phyloP scores from a whole-genome alignment of 2,888 invertebrate genomes.

The Saturnia japonica region DNA sequence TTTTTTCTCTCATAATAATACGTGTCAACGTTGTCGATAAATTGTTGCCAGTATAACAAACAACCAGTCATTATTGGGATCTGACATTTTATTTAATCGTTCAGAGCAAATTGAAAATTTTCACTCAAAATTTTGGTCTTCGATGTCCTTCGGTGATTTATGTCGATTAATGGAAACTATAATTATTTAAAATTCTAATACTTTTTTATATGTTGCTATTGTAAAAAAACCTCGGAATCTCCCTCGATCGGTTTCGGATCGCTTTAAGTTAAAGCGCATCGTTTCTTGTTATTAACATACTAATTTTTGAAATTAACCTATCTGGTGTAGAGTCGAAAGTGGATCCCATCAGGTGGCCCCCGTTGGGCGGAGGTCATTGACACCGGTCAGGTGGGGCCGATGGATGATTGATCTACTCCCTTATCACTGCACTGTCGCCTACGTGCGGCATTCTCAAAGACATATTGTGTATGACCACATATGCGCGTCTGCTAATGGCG shows the following conservation, averaged over 20 bases:
- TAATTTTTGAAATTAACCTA: constrained; percentile 53
- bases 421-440: constrained; percentile 77
- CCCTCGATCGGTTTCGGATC: constrained; percentile 33
- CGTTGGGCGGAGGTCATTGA: constrained; percentile 65
- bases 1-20: constrained; percentile 59
- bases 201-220: constrained; percentile 42
- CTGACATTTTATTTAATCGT: constrained; percentile 76
- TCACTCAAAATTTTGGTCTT: constrained; percentile 62
- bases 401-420: constrained; percentile 78
- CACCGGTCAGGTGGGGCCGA: constrained; percentile 75
- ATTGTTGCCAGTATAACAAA: constrained; percentile 73
- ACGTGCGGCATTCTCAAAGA: constrained; percentile 77
- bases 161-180: constrained; percentile 48
- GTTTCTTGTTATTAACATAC: constrained; percentile 44
- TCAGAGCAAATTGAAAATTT: constrained; percentile 73
- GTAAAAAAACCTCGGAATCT: constrained; percentile 37
- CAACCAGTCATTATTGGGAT: constrained; percentile 73
- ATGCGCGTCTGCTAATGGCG: constrained; percentile 63
- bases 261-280: constrained; percentile 35
- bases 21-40: constrained; percentile 78
- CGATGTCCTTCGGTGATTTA: constrained; percentile 71
- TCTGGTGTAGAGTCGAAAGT: constrained; percentile 59
- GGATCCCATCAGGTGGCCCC: constrained; percentile 69
- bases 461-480: constrained; percentile 68
- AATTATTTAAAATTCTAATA: constrained; percentile 55